A percentile compares a stretch with the other conserved stretches of the same genome.
Evolutionary conservation across 2,113 vertebrate genomes (phyloP).

Genomic region (Oncorhynchus gorbuscha): DNA sequence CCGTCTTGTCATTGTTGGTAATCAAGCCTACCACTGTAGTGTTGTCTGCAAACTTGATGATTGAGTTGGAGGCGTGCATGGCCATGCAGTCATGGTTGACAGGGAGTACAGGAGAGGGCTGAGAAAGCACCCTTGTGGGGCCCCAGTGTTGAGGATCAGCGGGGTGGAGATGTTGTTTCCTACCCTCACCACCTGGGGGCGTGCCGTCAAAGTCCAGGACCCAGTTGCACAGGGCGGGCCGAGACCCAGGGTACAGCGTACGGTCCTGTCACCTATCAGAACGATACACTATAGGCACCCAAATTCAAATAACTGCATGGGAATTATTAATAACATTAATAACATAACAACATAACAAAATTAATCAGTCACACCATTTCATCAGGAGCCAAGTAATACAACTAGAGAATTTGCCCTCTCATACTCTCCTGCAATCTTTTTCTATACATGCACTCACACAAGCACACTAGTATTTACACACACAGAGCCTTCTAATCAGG

Average conservation of each 20-base stretch:
- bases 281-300: constrained; percentile 47
- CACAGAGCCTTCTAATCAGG: not conserved
- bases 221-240: too few relatives aligned
- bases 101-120: too few relatives aligned
- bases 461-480: not conserved
- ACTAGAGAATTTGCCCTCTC: not conserved
- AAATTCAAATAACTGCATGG: constrained; percentile 58
- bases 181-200: too few relatives aligned
- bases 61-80: too few relatives aligned
- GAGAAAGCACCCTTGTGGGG: too few relatives aligned
- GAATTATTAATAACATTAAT: constrained; percentile 51
- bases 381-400: constrained; percentile 7
- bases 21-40: too few relatives aligned
- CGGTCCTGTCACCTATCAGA: constrained; percentile 62
- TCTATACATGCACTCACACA: constrained; percentile 3
- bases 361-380: constrained; percentile 40
- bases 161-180: too few relatives aligned
- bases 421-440: constrained; percentile 1
- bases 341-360: constrained; percentile 26
- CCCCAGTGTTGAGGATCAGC: too few relatives aligned
- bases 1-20: too few relatives aligned
- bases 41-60: too few relatives aligned
- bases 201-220: too few relatives aligned
- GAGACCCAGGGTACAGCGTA: constrained; percentile 30
- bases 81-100: too few relatives aligned